These are phyloP conservation scores for Collichthys lucidus DNA, from an alignment of 2,113 vertebrate species.

Conservation along the genomic window DNA sequence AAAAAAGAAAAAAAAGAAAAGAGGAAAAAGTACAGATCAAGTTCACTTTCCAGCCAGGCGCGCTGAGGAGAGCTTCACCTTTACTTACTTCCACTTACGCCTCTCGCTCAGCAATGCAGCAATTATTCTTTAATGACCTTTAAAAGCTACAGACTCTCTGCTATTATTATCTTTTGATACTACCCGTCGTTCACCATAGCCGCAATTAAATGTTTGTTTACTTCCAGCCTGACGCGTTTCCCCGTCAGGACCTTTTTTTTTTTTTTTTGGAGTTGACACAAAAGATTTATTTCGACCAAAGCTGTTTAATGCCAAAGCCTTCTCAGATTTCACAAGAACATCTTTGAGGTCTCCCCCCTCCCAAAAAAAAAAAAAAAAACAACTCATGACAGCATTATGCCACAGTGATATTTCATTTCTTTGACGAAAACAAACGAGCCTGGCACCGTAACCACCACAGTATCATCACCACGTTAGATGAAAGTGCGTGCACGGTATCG, in stretches of 20 bases:
- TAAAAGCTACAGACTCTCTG: no score
- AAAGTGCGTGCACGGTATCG: no score
- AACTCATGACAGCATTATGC: neutral
- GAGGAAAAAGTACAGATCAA: constrained; percentile 55
- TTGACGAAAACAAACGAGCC: neutral
- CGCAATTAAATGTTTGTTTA: neutral
- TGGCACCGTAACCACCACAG: neutral
- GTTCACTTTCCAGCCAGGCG: constrained; percentile 34
- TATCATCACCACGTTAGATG: no score
- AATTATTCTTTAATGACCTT: no score
- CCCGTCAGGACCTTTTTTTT: neutral
- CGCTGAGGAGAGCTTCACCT: neutral
- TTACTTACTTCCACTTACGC: constrained; percentile 40
- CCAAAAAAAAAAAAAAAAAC: no score
- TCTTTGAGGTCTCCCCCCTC: neutral
- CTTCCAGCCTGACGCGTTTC: neutral
- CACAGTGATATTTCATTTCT: neutral
- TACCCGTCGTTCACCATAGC: neutral
- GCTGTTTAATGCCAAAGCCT: neutral
- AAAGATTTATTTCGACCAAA: neutral
- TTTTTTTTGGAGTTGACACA: neutral
- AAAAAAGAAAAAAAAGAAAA: neutral
- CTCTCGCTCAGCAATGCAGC: neutral
- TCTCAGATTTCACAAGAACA: neutral
- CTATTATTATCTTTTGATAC: neutral